Evolutionary conservation across 1,140 invertebrate genomes (phyloP).

Genomic region (Cyclargus thomasi): DNA sequence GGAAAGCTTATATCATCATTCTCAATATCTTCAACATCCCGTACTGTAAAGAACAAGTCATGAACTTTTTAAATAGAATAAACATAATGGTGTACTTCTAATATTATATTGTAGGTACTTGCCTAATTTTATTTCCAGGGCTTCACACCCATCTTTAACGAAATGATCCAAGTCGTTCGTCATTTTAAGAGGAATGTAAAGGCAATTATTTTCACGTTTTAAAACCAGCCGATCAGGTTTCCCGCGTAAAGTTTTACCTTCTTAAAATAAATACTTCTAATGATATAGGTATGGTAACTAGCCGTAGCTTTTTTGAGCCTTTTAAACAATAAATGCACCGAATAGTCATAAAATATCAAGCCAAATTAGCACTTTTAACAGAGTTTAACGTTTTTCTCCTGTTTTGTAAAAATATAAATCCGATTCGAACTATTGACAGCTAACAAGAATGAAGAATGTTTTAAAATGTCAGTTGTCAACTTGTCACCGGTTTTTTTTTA

Average conservation of each 20-base stretch:
- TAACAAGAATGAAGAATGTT: too few species aligned
- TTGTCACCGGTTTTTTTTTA: too few species aligned
- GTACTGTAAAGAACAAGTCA: constrained; percentile 72
- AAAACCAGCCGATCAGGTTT: constrained; percentile 34
- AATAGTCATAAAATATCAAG: too few species aligned
- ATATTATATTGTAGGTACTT: constrained; percentile 35
- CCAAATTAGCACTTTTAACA: too few species aligned
- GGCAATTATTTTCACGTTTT: constrained; percentile 25
- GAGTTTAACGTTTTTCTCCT: too few species aligned
- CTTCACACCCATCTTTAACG: constrained; percentile 83
- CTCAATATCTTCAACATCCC: constrained; percentile 81
- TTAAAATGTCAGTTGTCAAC: too few species aligned
- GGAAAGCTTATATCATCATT: constrained; percentile 83
- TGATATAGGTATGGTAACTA: too few species aligned
- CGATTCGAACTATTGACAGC: too few species aligned
- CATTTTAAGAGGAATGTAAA: constrained; percentile 36
- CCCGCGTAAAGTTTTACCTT: constrained; percentile 54
- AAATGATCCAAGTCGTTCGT: constrained; percentile 76
- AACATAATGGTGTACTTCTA: background rate
- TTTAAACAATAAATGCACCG: too few species aligned
- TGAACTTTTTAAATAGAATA: too few species aligned
- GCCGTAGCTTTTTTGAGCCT: too few species aligned
- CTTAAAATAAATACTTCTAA: background rate
- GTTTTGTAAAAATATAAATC: too few species aligned
- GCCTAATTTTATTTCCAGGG: constrained; percentile 87